These are phyloP conservation scores for Blastomussa wellsi DNA, from an alignment of 92 coral and sea anemone species.

Conservation along the genomic window DNA sequence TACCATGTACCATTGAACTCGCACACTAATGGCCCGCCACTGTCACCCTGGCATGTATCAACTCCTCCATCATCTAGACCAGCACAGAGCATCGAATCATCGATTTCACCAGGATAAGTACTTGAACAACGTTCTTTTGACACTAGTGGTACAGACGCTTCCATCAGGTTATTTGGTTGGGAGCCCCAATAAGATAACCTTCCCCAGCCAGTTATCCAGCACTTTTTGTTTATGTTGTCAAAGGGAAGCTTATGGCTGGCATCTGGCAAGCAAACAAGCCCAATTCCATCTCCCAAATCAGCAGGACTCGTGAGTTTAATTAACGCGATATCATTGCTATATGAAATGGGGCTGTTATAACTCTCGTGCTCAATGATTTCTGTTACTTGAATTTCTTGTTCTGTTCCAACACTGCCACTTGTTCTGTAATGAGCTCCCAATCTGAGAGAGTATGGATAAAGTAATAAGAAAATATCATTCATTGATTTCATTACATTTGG, in stretches of 20 bases:
- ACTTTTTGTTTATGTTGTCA: constrained; percentile 1
- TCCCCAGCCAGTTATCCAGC: constrained; percentile 47
- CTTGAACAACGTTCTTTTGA: not conserved
- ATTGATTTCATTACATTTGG: no score
- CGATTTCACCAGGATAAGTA: constrained; percentile 17
- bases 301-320: constrained; percentile 34
- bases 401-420: constrained; percentile 16
- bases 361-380: constrained; percentile 31
- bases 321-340: constrained; percentile 54
- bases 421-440: constrained; percentile 36
- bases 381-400: constrained; percentile 35
- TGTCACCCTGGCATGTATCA: constrained; percentile 42
- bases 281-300: constrained; percentile 19
- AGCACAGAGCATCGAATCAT: constrained; percentile 42
- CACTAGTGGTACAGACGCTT: constrained; percentile 26
- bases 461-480: no score
- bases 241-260: constrained; percentile 24
- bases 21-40: constrained; percentile 32
- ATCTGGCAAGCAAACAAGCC: constrained; percentile 53
- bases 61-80: constrained; percentile 44
- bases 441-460: not conserved
- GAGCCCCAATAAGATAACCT: not conserved
- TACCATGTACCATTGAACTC: constrained; percentile 6
- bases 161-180: constrained; percentile 4
- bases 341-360: constrained; percentile 12